Evolutionary conservation across 35 echinoderm and acorn worm species (phyloP).

Genomic region (Ophioderma brevispina): DNA sequence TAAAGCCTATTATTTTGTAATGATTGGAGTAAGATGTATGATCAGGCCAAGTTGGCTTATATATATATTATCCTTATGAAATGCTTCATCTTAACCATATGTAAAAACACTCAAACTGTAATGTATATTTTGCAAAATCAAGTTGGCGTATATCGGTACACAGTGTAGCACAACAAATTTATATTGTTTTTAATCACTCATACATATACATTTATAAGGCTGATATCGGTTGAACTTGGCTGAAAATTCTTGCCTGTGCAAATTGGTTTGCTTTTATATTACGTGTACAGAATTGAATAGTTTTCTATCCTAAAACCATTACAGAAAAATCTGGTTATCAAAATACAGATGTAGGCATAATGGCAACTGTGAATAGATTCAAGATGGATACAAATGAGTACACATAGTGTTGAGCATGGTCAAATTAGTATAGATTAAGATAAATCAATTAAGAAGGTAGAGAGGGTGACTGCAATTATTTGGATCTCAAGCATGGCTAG

Average conservation of each 20-base stretch:
- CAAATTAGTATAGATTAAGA: no score
- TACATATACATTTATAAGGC: background rate
- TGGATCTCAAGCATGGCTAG: no score
- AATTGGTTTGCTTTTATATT: constrained; percentile 4
- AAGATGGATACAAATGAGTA: no score
- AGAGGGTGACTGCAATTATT: no score
- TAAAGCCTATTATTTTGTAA: background rate
- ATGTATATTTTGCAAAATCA: background rate
- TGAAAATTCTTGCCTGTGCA: background rate
- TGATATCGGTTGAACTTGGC: background rate
- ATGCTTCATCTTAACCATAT: background rate
- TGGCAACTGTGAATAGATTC: no score
- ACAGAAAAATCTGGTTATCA: no score
- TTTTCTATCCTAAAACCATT: no score
- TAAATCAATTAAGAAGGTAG: no score
- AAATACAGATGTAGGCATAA: no score
- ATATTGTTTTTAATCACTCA: background rate
- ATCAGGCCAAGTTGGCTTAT: background rate
- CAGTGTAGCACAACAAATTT: background rate
- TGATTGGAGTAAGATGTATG: background rate
- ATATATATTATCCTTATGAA: background rate
- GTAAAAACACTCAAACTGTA: background rate
- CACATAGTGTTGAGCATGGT: no score
- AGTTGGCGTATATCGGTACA: background rate
- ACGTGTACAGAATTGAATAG: background rate